Evolutionary conservation across 2,797 vertebrate genomes (phyloP).

Genomic region (Pseudochirops corinnae): DNA sequence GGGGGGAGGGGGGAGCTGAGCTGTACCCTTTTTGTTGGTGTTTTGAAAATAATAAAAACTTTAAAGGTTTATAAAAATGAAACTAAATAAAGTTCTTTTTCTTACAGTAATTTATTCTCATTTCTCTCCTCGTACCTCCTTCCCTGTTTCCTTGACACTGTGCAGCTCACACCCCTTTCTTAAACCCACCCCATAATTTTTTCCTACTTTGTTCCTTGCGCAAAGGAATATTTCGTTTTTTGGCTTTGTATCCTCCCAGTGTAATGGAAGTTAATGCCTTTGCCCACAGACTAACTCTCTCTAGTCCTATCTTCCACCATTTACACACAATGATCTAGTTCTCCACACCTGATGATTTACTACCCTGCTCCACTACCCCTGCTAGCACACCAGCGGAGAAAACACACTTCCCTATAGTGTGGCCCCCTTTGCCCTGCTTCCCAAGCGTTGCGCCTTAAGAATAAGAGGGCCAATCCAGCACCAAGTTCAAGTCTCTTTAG

Average conservation of each 20-base stretch:
- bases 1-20: constrained; percentile 50
- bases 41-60: constrained; percentile 67
- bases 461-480: constrained; percentile 73
- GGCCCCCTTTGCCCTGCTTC: background rate
- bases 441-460: background rate
- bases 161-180: background rate
- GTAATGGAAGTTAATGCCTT: background rate
- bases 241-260: background rate
- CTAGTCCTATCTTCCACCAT: background rate
- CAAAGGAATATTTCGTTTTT: background rate
- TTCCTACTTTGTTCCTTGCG: background rate
- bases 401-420: background rate
- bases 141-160: background rate
- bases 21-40: constrained; percentile 61
- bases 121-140: background rate
- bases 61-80: constrained; percentile 75
- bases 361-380: background rate
- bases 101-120: constrained; percentile 63
- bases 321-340: background rate
- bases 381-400: background rate
- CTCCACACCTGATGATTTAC: background rate
- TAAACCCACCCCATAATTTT: background rate
- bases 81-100: constrained; percentile 79
- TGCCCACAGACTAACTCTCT: background rate
- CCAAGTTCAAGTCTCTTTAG: constrained; percentile 57